Percentiles rank a stretch among this genome's conserved stretches.
These are phyloP conservation scores for Phymanthus crucifer DNA, from an alignment of 92 coral and sea anemone genomes.

Conservation along the genomic window DNA sequence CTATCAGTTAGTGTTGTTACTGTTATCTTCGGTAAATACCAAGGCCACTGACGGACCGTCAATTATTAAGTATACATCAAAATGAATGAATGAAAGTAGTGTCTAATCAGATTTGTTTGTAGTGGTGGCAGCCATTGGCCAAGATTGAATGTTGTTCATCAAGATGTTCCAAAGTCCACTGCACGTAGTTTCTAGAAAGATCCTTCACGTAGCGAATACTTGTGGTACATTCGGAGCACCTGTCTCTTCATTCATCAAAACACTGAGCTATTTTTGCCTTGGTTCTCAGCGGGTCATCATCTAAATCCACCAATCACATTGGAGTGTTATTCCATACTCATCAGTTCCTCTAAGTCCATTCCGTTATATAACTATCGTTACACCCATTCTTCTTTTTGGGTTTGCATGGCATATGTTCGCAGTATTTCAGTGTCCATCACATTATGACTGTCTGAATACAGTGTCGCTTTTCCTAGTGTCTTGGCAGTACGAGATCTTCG, in stretches of 20 bases:
- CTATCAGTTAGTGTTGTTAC: too few species aligned
- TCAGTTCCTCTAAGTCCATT: neutral
- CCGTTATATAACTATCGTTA: neutral
- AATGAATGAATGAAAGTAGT: too few species aligned
- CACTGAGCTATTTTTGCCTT: neutral
- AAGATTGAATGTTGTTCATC: neutral
- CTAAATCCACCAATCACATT: neutral
- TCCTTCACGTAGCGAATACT: neutral
- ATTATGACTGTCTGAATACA: constrained; percentile 2
- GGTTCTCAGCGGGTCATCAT: neutral
- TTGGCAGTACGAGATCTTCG: neutral
- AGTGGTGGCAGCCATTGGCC: neutral
- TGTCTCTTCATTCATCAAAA: neutral
- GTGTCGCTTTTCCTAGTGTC: constrained; percentile 10
- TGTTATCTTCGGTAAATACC: too few species aligned
- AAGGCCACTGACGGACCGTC: too few species aligned
- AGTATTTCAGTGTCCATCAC: neutral
- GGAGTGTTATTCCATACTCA: neutral
- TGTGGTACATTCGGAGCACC: neutral
- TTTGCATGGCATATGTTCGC: constrained; percentile 16
- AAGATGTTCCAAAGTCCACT: neutral
- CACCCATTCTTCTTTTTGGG: constrained; percentile 29
- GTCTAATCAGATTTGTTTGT: too few species aligned
- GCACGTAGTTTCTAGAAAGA: neutral
- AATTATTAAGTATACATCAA: too few species aligned